Evolutionary conservation across 2,113 vertebrate genomes (phyloP).

Genomic region (Passer domesticus): DNA sequence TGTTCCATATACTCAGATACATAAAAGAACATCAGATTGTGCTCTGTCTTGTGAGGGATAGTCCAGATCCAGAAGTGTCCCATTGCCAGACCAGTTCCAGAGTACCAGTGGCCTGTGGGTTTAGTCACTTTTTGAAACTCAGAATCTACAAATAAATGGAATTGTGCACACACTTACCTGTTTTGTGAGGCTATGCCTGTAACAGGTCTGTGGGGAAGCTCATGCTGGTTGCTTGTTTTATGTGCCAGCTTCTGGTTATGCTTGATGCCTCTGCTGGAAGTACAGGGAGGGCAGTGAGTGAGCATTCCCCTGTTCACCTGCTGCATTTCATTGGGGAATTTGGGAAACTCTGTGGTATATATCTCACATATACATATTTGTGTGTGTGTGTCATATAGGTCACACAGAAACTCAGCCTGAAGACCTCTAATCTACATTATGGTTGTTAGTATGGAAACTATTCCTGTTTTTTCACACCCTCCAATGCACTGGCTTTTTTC

Average conservation of each 20-base stretch:
- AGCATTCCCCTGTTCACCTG: neutral
- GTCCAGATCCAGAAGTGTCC: neutral
- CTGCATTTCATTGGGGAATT: neutral
- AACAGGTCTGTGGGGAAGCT: neutral
- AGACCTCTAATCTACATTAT: neutral
- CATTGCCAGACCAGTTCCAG: neutral
- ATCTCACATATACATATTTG: neutral
- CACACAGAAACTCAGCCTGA: neutral
- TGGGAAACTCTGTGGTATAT: neutral
- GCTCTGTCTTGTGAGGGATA: neutral
- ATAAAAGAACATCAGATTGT: neutral
- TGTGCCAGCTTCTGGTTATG: neutral
- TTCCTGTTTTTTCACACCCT: neutral
- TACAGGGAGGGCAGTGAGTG: neutral
- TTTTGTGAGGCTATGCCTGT: neutral
- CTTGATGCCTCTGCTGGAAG: neutral
- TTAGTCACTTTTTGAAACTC: neutral
- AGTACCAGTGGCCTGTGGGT: neutral
- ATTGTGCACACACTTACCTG: neutral
- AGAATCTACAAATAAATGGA: neutral
- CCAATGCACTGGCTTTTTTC: neutral
- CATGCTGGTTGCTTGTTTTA: neutral
- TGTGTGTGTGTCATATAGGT: neutral
- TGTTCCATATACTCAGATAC: neutral
- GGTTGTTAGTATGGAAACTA: neutral